A percentile compares a stretch with the other conserved stretches of the same genome.
phyloP scores from a whole-genome alignment of 2,113 vertebrate genomes.

The Oophaga pumilio region DNA sequence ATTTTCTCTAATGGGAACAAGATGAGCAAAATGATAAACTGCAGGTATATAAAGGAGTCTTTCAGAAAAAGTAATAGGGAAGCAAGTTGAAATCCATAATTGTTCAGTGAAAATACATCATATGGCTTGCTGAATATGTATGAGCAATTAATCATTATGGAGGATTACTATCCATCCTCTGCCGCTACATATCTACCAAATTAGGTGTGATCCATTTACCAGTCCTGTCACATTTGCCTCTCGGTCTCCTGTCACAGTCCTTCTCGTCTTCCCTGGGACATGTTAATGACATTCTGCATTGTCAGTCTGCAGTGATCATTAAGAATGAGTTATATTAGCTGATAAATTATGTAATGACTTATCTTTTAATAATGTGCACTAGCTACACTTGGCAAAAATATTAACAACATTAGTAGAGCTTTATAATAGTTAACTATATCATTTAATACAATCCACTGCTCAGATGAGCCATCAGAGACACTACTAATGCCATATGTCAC shows the following conservation, averaged over 20 bases:
- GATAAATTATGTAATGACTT: slow-evolving; percentile 21
- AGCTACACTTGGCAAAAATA: not conserved
- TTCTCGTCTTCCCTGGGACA: slow-evolving; percentile 18
- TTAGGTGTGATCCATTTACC: slow-evolving; percentile 41
- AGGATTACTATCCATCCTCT: slow-evolving; percentile 34
- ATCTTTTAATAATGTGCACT: not conserved
- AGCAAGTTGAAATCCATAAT: slow-evolving; percentile 43
- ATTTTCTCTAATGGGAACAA: slow-evolving; percentile 35
- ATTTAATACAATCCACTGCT: not conserved
- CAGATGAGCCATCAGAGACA: not conserved
- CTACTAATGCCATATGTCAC: not conserved
- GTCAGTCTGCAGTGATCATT: slow-evolving; percentile 14
- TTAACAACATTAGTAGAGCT: not conserved
- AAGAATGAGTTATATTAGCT: slow-evolving; percentile 1
- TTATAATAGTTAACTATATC: not conserved
- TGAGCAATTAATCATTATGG: slow-evolving; percentile 49
- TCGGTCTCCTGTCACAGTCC: not conserved
- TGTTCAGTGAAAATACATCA: slow-evolving; percentile 40
- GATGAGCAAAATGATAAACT: slow-evolving; percentile 44
- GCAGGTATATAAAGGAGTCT: slow-evolving; percentile 20
- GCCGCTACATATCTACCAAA: slow-evolving; percentile 36
- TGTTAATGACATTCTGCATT: slow-evolving; percentile 29
- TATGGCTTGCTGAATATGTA: slow-evolving; percentile 45
- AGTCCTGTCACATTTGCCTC: slow-evolving; percentile 32
- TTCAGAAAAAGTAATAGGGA: slow-evolving; percentile 41